Evolutionary conservation across 2,797 vertebrate genomes (phyloP).

Genomic region (Onychomys arenicola): DNA sequence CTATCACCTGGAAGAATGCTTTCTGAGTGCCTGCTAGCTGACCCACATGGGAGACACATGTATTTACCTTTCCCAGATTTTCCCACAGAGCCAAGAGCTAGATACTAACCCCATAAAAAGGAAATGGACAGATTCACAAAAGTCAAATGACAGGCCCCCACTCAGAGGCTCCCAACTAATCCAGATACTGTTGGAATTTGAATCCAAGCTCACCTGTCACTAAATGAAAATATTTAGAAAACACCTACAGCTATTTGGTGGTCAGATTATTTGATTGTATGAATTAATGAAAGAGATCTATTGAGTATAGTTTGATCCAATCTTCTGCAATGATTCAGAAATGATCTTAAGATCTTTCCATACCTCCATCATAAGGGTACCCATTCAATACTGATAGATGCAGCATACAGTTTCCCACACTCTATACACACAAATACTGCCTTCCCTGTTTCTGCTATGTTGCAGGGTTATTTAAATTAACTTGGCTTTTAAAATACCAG

Average conservation of each 20-base stretch:
- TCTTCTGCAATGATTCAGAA: slow-evolving; percentile 14
- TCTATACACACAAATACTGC: neutral
- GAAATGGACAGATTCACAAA: neutral
- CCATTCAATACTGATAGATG: neutral
- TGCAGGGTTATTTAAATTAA: slow-evolving; percentile 39
- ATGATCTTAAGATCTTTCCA: neutral
- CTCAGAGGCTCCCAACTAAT: neutral
- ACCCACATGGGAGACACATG: neutral
- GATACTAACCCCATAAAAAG: neutral
- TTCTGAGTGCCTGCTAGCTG: neutral
- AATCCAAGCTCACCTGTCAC: neutral
- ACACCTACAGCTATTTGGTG: slow-evolving; percentile 4
- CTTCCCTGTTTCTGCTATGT: neutral
- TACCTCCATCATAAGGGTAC: neutral
- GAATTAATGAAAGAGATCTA: neutral
- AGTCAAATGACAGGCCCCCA: neutral
- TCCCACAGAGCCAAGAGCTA: neutral
- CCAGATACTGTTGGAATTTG: neutral
- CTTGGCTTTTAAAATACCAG: neutral
- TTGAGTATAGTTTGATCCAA: neutral
- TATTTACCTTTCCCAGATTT: neutral
- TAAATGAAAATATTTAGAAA: neutral
- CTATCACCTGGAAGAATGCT: neutral
- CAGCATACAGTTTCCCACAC: neutral
- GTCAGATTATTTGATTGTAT: slow-evolving; percentile 15